Evolutionary conservation across 2,888 invertebrate species (phyloP), one percentile per base, ranked within the genome.

Genomic region (Alitta virens): DNA sequence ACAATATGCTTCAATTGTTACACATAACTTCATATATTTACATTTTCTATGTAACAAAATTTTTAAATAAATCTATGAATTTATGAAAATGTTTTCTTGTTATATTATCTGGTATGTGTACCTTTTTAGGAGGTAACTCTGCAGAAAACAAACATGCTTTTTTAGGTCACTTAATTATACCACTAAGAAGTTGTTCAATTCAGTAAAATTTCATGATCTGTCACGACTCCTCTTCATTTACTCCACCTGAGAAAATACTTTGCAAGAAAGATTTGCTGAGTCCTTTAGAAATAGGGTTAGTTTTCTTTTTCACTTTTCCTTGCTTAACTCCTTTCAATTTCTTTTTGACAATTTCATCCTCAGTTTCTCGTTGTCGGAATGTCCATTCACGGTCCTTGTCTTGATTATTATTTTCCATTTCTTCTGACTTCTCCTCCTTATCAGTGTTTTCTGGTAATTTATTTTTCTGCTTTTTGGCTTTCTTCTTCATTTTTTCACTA

Each of bases 401-500:
- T 67, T 63, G 14, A 58, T 54, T 50, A 26, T 26, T 33, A 7
- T 33, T 27, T 54, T 56, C 59, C 18, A 43, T 33, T 18, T 26
- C 33, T 9, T 46, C 16, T 51, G 63, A 49, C 43, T 56, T 40
- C 46, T 42, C 42, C 61, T 63, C 68, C 70, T 7, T 62, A 55
- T 56, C 62, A 66, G 18, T 63, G 66, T 52, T 63, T 68, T 62
- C 66, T 64, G 12, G 57, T 54, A 46, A 24, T 24, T 16, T 55
- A 54, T 46, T 16, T 23, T 62, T 52, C 58, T 62, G 38, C 67
- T 71, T 72, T 63, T 76, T 71, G 60, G 76, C 77, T 56, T 75
- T 65, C 65, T 68, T 68, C 65, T 73, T 73, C 18, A 88, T 76
- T 77, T 86, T 89, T 72, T 89, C 89, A 78, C 89, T 90, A 74